Evolutionary conservation across 2,888 invertebrate genomes (phyloP).

Genomic region (Proisotoma minuta): DNA sequence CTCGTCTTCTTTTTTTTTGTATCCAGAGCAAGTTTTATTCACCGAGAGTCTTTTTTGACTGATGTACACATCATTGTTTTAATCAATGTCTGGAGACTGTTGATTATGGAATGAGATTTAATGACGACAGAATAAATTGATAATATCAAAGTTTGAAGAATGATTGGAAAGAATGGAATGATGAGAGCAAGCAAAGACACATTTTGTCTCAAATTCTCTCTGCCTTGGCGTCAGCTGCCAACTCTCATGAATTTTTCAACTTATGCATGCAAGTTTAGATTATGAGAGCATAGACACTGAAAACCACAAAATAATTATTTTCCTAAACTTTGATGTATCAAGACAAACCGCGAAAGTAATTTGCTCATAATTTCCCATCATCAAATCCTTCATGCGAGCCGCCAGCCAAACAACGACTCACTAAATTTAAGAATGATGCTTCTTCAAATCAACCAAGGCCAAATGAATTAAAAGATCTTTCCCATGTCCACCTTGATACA

Average conservation of each 20-base stretch:
- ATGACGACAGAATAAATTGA: too few relatives aligned
- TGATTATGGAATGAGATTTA: neutral
- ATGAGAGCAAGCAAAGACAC: too few relatives aligned
- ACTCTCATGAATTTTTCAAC: neutral
- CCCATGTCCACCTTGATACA: constrained; percentile 31
- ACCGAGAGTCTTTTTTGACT: neutral
- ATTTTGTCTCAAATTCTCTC: neutral
- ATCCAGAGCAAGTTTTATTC: neutral
- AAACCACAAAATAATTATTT: constrained; percentile 44
- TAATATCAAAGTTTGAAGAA: neutral
- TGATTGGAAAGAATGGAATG: too few relatives aligned
- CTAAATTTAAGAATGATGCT: neutral
- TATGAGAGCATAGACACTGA: constrained; percentile 32
- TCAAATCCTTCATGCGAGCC: constrained; percentile 11
- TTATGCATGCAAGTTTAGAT: neutral
- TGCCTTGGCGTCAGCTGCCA: neutral
- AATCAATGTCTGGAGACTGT: neutral
- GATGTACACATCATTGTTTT: neutral
- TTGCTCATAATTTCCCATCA: constrained; percentile 42
- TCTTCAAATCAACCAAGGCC: constrained; percentile 28
- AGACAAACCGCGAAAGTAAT: constrained; percentile 43
- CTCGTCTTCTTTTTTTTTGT: neutral
- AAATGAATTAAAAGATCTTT: constrained; percentile 41
- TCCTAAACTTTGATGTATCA: constrained; percentile 35
- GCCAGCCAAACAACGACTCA: constrained; percentile 9